These are phyloP conservation scores for Pan troglodytes DNA, from an alignment of 2,113 vertebrate genomes.

Conservation along the genomic window DNA sequence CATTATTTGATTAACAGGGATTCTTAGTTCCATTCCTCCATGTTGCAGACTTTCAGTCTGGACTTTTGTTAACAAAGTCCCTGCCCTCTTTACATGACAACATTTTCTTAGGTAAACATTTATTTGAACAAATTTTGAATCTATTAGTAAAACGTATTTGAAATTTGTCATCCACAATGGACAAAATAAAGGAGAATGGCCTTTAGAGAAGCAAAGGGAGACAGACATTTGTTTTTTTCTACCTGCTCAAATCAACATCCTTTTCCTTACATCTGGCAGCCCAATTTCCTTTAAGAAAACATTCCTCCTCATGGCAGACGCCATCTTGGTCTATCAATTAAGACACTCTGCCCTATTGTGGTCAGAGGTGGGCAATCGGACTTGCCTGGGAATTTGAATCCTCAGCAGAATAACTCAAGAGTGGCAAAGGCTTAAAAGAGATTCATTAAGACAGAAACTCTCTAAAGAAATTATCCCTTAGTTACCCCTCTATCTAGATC, in stretches of 20 bases:
- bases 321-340: not conserved
- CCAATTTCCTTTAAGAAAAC: not conserved
- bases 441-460: not conserved
- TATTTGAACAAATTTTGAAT: not conserved
- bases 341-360: not conserved
- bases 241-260: not conserved
- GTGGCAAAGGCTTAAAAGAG: not conserved
- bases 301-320: not conserved
- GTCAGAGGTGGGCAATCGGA: not conserved
- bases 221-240: not conserved
- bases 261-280: not conserved
- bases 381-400: not conserved
- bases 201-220: not conserved
- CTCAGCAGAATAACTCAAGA: not conserved
- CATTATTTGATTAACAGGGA: not conserved
- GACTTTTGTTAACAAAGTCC: not conserved
- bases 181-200: not conserved
- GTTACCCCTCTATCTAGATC: not conserved
- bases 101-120: not conserved
- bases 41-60: not conserved
- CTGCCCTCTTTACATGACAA: not conserved
- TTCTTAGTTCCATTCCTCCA: not conserved
- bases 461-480: not conserved
- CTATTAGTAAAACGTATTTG: not conserved
- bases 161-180: not conserved